Percentiles rank a stretch among this genome's conserved stretches.
phyloP scores from a whole-genome alignment of 2,113 vertebrate genomes.

The Romanogobio albipinnatus region DNA sequence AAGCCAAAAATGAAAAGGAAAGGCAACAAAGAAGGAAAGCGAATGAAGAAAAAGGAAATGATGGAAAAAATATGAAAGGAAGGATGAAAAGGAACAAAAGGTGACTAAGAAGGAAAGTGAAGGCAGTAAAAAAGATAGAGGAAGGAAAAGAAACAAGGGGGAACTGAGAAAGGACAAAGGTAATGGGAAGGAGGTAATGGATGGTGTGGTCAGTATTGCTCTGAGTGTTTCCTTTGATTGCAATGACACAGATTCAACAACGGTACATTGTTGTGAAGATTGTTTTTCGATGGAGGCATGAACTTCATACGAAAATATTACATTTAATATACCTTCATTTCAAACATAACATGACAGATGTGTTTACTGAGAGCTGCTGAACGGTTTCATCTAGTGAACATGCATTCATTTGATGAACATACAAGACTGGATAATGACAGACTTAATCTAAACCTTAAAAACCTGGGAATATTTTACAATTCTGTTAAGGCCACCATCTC shows the following conservation, averaged over 20 bases:
- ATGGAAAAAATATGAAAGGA: neutral
- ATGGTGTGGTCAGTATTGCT: slow-evolving; percentile 15
- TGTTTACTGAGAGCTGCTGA: neutral
- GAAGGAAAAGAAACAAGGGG: neutral
- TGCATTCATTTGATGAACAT: slow-evolving; percentile 15
- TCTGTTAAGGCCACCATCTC: neutral
- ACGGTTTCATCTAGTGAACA: slow-evolving; percentile 7
- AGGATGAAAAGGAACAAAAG: neutral
- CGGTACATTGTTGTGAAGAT: neutral
- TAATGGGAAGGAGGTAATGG: neutral
- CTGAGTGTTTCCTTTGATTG: neutral
- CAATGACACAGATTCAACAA: neutral
- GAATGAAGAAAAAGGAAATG: neutral
- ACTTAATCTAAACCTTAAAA: neutral
- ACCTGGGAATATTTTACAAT: neutral
- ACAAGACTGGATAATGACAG: neutral
- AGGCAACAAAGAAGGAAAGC: neutral
- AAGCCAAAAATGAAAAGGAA: neutral
- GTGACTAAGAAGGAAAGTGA: neutral
- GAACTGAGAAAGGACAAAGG: neutral
- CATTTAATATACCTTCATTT: slow-evolving; percentile 16
- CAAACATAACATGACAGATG: slow-evolving; percentile 22
- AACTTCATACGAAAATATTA: neutral
- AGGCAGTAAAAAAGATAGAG: neutral
- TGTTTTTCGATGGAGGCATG: neutral